These are phyloP conservation scores for Acrocephalus scirpaceus DNA, from an alignment of 2,797 vertebrate genomes.

Conservation along the genomic window DNA sequence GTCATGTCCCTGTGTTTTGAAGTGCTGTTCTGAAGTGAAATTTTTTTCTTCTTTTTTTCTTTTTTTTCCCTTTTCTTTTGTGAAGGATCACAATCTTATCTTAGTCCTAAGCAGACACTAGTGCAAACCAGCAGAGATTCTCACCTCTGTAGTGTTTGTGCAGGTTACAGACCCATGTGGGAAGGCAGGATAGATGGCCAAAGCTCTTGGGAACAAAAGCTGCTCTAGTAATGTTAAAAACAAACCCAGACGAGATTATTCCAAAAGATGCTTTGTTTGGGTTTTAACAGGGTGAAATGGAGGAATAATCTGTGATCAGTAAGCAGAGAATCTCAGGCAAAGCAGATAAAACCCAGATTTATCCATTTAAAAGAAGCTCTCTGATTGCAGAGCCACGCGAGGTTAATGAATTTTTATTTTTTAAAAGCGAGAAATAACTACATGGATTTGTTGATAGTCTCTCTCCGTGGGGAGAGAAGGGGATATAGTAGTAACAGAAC, in stretches of 20 bases:
- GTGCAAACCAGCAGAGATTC: background rate
- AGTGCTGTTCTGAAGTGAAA: background rate
- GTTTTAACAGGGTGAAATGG: conserved; percentile 53
- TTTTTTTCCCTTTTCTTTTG: background rate
- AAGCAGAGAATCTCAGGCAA: conserved; percentile 46
- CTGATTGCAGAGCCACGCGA: conserved; percentile 14
- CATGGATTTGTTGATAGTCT: conserved; percentile 42
- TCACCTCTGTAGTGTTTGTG: background rate
- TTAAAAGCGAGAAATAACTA: conserved; percentile 43
- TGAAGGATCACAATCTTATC: background rate
- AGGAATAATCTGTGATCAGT: conserved; percentile 69
- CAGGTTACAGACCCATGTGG: background rate
- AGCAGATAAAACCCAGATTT: conserved; percentile 63
- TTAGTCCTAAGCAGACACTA: background rate
- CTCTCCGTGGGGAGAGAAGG: background rate
- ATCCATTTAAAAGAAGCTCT: conserved; percentile 61
- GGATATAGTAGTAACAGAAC: conserved; percentile 8
- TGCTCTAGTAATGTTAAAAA: background rate
- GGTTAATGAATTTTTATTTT: conserved; percentile 63
- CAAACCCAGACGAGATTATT: conserved; percentile 47
- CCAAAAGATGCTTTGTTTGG: conserved; percentile 58
- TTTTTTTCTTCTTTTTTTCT: background rate
- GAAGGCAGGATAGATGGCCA: background rate
- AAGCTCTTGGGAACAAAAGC: background rate
- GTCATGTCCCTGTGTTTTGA: background rate